These are phyloP conservation scores for Papilio aristodemus DNA, from an alignment of 1,140 invertebrate species.

Conservation along the genomic window DNA sequence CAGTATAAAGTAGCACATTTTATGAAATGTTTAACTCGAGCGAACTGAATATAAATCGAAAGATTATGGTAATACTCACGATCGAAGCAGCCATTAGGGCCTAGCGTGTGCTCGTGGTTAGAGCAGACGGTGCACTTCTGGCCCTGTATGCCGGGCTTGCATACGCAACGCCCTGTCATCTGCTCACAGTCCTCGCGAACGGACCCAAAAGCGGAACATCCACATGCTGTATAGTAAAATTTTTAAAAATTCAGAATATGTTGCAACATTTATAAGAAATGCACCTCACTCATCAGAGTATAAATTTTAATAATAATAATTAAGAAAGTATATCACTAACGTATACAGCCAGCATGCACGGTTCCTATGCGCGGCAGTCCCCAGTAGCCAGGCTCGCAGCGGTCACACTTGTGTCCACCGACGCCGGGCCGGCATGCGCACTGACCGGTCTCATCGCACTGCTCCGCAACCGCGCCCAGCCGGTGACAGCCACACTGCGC, in stretches of 20 bases:
- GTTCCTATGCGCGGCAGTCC: slow-evolving; percentile 89
- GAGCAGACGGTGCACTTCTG: slow-evolving; percentile 92
- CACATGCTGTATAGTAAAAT: slow-evolving; percentile 85
- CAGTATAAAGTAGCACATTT: slow-evolving; percentile 20
- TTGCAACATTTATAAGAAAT: too few species aligned
- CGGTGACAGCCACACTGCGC: slow-evolving; percentile 87
- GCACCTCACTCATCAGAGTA: too few species aligned
- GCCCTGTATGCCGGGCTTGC: slow-evolving; percentile 93
- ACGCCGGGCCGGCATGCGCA: slow-evolving; percentile 94
- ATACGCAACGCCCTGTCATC: slow-evolving; percentile 94
- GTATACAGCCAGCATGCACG: slow-evolving; percentile 89
- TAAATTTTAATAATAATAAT: neutral
- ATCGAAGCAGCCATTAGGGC: slow-evolving; percentile 87
- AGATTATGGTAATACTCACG: slow-evolving; percentile 78
- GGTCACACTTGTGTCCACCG: slow-evolving; percentile 88
- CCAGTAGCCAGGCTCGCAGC: slow-evolving; percentile 90
- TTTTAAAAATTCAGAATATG: neutral
- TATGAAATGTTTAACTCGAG: slow-evolving; percentile 9
- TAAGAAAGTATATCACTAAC: slow-evolving; percentile 71
- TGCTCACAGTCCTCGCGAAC: slow-evolving; percentile 89
- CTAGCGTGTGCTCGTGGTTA: slow-evolving; percentile 87
- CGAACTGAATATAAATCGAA: slow-evolving; percentile 31
- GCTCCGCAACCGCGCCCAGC: slow-evolving; percentile 85
- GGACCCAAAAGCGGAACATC: slow-evolving; percentile 91
- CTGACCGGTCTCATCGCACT: slow-evolving; percentile 89